These are phyloP conservation scores for Amorpha juglandis DNA, from an alignment of 2,888 invertebrate genomes.

Conservation along the genomic window DNA sequence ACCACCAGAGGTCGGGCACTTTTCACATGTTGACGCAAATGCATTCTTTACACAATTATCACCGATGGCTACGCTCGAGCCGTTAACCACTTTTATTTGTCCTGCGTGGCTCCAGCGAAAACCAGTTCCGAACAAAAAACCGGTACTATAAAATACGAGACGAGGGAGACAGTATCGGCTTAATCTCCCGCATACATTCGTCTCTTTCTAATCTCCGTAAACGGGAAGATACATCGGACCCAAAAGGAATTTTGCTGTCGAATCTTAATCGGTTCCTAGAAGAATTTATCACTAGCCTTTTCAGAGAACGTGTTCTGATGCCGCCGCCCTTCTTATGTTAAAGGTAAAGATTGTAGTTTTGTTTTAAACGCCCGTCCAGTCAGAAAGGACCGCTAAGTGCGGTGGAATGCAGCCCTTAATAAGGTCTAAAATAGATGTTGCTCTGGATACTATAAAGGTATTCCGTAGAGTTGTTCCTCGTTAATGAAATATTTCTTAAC, in stretches of 20 bases:
- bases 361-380: constrained; percentile 39
- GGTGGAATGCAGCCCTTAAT: constrained; percentile 42
- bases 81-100: constrained; percentile 76
- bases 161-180: constrained; percentile 62
- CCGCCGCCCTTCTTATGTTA: constrained; percentile 44
- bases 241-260: constrained; percentile 72
- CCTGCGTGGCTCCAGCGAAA: constrained; percentile 57
- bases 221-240: constrained; percentile 68
- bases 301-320: constrained; percentile 54
- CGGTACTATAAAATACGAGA: constrained; percentile 60
- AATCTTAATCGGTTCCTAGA: constrained; percentile 71
- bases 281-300: constrained; percentile 73
- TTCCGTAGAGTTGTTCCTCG: constrained; percentile 9
- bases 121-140: constrained; percentile 57
- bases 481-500: neutral
- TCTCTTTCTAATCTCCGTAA: constrained; percentile 68
- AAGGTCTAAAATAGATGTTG: constrained; percentile 4
- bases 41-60: constrained; percentile 68
- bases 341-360: constrained; percentile 32
- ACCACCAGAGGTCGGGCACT: constrained; percentile 45
- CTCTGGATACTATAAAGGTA: constrained; percentile 14
- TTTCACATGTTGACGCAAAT: constrained; percentile 58
- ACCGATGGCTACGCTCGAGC: constrained; percentile 58
- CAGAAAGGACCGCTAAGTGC: constrained; percentile 47
- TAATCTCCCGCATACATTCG: constrained; percentile 67